Evolutionary conservation across 2,797 vertebrate genomes (phyloP).

Genomic region (Anisognathus igniventris): DNA sequence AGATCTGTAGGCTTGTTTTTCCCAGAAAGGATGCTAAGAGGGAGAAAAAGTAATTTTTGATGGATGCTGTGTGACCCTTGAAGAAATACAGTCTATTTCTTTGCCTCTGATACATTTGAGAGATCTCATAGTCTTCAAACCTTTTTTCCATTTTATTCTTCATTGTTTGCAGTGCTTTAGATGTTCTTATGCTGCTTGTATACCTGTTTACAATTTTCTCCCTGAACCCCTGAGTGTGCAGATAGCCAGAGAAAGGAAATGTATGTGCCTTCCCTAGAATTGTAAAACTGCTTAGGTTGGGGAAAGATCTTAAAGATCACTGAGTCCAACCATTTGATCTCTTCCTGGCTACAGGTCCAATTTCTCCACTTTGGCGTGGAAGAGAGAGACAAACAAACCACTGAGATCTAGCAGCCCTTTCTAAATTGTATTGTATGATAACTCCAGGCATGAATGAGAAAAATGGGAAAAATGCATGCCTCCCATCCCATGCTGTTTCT

Average conservation of each 20-base stretch:
- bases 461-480: not conserved
- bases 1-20: not conserved
- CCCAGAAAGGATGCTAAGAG: not conserved
- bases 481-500: not conserved
- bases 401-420: not conserved
- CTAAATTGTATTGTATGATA: not conserved
- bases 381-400: not conserved
- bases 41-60: not conserved
- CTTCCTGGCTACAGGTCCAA: not conserved
- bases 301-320: not conserved
- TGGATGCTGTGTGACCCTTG: not conserved
- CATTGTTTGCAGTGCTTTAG: not conserved
- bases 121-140: not conserved
- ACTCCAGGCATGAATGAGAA: not conserved
- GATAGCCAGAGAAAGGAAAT: not conserved
- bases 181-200: not conserved
- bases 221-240: not conserved
- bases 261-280: rapidly evolving
- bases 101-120: not conserved
- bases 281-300: not conserved
- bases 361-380: not conserved
- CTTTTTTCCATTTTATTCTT: not conserved
- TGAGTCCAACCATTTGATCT: not conserved
- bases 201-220: not conserved
- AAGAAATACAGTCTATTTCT: not conserved